Percentiles rank a stretch among this genome's conserved stretches.
phyloP scores from a whole-genome alignment of 1,140 invertebrate species.

The Sitodiplosis mosellana region DNA sequence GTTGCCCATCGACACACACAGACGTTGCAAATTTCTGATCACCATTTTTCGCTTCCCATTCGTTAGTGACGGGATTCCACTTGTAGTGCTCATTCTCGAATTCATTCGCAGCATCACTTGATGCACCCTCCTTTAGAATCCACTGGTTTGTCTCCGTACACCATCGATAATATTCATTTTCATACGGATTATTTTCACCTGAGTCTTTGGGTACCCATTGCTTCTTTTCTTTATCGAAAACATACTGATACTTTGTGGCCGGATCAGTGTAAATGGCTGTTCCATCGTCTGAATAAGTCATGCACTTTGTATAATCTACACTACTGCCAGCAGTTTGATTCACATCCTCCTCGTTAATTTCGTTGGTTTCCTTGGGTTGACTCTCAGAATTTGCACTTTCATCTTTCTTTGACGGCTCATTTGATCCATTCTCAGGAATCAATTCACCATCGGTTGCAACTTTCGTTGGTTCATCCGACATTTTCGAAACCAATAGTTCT shows the following conservation, averaged over 20 bases:
- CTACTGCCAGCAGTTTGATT: slow-evolving; percentile 5
- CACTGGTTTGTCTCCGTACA: slow-evolving; percentile 40
- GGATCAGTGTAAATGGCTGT: slow-evolving; percentile 57
- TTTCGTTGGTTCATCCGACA: too few species aligned
- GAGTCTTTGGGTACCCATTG: slow-evolving; percentile 32
- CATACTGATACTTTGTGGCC: slow-evolving; percentile 39
- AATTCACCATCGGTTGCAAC: too few species aligned
- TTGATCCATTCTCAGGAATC: too few species aligned
- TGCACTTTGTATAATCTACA: slow-evolving; percentile 29
- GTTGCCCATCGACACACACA: slow-evolving; percentile 56
- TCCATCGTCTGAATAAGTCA: slow-evolving; percentile 42
- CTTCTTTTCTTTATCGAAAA: slow-evolving; percentile 40
- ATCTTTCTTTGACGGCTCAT: too few species aligned
- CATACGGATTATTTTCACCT: slow-evolving; percentile 43
- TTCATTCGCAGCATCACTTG: slow-evolving; percentile 14
- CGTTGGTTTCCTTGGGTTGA: too few species aligned
- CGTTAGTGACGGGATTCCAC: slow-evolving; percentile 21
- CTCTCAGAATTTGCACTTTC: too few species aligned
- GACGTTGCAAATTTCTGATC: slow-evolving; percentile 30
- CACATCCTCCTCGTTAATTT: background rate
- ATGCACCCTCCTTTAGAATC: slow-evolving; percentile 27
- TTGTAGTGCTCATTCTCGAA: slow-evolving; percentile 23
- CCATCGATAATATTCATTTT: slow-evolving; percentile 49
- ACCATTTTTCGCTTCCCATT: slow-evolving; percentile 15
- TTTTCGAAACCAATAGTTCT: too few species aligned